A percentile compares a stretch with the other conserved stretches of the same genome.
phyloP scores from a whole-genome alignment of 2,113 vertebrate species.

The Periophthalmus modestus region DNA sequence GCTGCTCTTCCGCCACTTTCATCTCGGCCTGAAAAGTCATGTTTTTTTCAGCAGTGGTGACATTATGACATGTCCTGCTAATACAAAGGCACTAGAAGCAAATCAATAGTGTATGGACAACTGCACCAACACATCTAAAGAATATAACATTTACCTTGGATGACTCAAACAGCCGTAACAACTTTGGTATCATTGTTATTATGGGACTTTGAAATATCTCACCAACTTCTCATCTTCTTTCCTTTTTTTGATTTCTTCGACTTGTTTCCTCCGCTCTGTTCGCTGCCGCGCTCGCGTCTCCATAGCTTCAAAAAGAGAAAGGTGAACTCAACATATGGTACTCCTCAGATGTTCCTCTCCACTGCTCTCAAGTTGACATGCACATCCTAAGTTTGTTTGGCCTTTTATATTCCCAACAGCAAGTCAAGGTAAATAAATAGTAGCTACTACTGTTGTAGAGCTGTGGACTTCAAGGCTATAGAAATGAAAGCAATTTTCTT shows the following conservation, averaged over 20 bases:
- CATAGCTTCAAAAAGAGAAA: conserved; percentile 81
- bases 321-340: neutral
- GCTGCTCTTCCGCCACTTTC: conserved; percentile 84
- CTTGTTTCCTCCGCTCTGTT: conserved; percentile 79
- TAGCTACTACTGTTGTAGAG: neutral
- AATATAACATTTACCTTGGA: neutral
- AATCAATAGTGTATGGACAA: neutral
- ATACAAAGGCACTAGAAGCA: neutral
- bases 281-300: conserved; percentile 86
- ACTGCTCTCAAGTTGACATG: neutral
- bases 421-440: conserved; percentile 12
- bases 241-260: conserved; percentile 83
- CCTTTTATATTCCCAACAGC: conserved; percentile 25
- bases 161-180: neutral
- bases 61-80: conserved; percentile 2
- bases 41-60: neutral
- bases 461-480: neutral
- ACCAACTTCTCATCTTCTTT: conserved; percentile 83
- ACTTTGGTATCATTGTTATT: neutral
- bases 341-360: conserved; percentile 10
- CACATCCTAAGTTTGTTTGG: neutral
- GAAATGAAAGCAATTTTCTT: conserved; percentile 8
- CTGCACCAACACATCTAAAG: neutral
- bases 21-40: conserved; percentile 78
- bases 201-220: conserved; percentile 8